These are phyloP conservation scores for Rugalucina vietnamica DNA, from an alignment of 2,888 invertebrate species.

Conservation along the genomic window DNA sequence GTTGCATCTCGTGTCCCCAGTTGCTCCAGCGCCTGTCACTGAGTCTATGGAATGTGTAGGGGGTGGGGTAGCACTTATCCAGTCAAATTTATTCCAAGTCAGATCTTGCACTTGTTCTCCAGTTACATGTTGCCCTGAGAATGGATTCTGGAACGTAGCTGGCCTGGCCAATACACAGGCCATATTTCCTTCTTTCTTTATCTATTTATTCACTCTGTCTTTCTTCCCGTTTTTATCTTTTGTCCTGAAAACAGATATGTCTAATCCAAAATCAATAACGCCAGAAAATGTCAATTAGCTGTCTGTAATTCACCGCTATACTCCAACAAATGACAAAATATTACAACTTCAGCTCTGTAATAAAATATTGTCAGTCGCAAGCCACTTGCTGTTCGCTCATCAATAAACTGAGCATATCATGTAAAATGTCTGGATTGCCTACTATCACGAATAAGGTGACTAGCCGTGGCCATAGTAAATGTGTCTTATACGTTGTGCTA, in stretches of 20 bases:
- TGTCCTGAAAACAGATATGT: not conserved
- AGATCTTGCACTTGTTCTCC: not conserved
- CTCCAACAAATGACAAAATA: not conserved
- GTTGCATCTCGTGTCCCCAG: no score
- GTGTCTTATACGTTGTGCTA: no score
- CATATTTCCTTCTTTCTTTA: slow-evolving; percentile 10
- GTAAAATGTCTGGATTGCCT: no score
- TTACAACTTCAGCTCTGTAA: no score
- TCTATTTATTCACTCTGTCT: not conserved
- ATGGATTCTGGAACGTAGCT: slow-evolving; percentile 20
- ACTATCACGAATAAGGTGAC: no score
- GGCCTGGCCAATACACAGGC: slow-evolving; percentile 42
- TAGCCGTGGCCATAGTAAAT: no score
- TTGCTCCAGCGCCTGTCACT: not conserved
- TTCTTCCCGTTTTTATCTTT: not conserved
- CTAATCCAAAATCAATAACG: not conserved
- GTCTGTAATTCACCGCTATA: not conserved
- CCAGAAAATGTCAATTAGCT: not conserved
- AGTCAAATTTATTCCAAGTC: slow-evolving; percentile 28
- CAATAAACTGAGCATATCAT: not conserved
- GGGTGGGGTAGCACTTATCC: slow-evolving; percentile 9
- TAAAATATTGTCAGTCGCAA: not conserved
- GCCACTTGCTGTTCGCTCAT: not conserved
- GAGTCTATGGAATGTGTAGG: not conserved
- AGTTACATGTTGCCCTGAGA: not conserved